These are phyloP conservation scores for Spilogale gracilis DNA, from an alignment of 2,113 vertebrate species.

Conservation along the genomic window DNA sequence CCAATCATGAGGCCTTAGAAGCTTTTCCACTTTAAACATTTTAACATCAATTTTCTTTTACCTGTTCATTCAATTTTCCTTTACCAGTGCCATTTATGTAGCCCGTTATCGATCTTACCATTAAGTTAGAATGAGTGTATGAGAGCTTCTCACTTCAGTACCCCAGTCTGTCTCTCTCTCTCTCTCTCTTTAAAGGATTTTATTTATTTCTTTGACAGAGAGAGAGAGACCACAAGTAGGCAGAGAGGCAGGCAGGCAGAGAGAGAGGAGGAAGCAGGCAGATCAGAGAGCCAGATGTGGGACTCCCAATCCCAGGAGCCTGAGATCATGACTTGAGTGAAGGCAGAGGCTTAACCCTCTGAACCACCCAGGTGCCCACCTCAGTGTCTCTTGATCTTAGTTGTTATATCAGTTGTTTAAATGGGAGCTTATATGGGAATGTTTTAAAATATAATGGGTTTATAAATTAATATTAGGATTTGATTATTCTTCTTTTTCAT, in stretches of 20 bases:
- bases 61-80: background rate
- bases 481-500: background rate
- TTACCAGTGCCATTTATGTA: background rate
- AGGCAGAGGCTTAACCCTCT: too few species aligned
- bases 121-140: background rate
- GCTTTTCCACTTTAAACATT: background rate
- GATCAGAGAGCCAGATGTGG: too few species aligned
- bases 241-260: too few species aligned
- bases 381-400: background rate
- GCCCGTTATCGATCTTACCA: background rate
- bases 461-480: background rate
- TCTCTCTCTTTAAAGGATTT: too few species aligned
- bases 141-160: background rate
- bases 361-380: too few species aligned
- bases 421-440: background rate
- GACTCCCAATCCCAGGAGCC: too few species aligned
- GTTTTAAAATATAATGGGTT: background rate
- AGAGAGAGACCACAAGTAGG: too few species aligned
- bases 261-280: too few species aligned
- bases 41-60: background rate
- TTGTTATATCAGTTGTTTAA: background rate
- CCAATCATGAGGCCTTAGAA: background rate
- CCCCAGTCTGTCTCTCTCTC: too few species aligned
- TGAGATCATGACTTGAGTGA: too few species aligned
- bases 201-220: too few species aligned